Evolutionary conservation across 64 coral and sea anemone genomes (phyloP).

Genomic region (Actinia tenebrosa): DNA sequence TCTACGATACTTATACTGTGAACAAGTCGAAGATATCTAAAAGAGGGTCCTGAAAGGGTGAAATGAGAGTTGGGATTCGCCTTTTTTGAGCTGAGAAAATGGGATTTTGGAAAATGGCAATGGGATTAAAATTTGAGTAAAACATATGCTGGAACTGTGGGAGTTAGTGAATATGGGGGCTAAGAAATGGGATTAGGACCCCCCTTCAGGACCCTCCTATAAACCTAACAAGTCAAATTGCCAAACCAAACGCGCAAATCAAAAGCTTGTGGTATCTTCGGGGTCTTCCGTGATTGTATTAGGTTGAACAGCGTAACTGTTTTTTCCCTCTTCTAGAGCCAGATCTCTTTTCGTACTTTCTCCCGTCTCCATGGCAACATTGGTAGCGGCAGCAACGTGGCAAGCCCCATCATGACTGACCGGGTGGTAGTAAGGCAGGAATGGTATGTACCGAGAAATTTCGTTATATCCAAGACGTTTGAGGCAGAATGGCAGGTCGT

Average conservation of each 20-base stretch:
- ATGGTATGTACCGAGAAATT: conserved; percentile 52
- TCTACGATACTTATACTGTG: no score
- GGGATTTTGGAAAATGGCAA: no score
- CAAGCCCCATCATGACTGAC: neutral
- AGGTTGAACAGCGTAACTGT: neutral
- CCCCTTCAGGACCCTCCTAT: no score
- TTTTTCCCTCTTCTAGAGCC: neutral
- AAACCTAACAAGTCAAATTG: no score
- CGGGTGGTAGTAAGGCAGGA: conserved; percentile 38
- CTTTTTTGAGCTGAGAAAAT: no score
- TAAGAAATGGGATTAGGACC: no score
- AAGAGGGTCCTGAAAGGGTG: no score
- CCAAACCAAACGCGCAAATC: neutral
- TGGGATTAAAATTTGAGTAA: no score
- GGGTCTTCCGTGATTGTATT: neutral
- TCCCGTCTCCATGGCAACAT: conserved; percentile 3
- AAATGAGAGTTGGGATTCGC: no score
- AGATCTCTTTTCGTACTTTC: neutral
- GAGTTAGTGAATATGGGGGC: no score
- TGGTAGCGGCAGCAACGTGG: neutral
- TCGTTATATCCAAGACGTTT: conserved; percentile 10
- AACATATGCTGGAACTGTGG: no score
- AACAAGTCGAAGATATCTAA: no score
- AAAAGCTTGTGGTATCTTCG: neutral
- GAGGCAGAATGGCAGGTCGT: conserved; percentile 61